Evolutionary conservation across 2,113 vertebrate genomes (phyloP).

Genomic region (Zosterops borbonicus): DNA sequence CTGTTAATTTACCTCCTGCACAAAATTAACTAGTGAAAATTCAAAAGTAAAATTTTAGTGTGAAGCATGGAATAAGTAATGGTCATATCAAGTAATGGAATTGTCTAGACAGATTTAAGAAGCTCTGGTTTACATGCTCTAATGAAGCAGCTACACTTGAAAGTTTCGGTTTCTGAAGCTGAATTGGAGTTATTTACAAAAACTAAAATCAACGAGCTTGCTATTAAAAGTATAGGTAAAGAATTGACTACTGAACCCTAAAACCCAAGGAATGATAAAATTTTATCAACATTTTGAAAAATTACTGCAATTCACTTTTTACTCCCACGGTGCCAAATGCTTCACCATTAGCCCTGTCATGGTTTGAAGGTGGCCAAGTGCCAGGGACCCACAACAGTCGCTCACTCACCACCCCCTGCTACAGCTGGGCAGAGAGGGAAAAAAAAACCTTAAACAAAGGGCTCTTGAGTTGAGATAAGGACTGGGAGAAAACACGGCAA

Average conservation of each 20-base stretch:
- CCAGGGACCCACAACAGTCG: rapidly evolving
- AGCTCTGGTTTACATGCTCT: not conserved
- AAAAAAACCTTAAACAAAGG: not conserved
- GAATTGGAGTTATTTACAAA: not conserved
- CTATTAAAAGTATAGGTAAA: not conserved
- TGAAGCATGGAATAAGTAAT: not conserved
- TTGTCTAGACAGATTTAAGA: not conserved
- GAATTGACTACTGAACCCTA: not conserved
- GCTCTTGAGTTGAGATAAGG: not conserved
- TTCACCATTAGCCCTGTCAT: not conserved
- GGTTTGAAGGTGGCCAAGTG: not conserved
- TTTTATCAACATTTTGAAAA: not conserved
- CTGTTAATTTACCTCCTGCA: not conserved
- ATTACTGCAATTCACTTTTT: not conserved
- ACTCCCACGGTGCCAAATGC: not conserved
- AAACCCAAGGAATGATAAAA: not conserved
- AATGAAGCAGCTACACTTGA: not conserved
- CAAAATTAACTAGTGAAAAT: not conserved
- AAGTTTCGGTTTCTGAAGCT: not conserved
- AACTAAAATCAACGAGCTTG: not conserved
- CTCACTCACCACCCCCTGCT: not conserved
- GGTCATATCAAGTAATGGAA: not conserved
- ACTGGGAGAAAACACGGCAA: not conserved
- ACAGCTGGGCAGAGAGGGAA: not conserved
- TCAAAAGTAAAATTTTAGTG: not conserved